Conservation (phyloP, 2,113 vertebrate genomes). For the Tragelaphus imberbis region DNA sequence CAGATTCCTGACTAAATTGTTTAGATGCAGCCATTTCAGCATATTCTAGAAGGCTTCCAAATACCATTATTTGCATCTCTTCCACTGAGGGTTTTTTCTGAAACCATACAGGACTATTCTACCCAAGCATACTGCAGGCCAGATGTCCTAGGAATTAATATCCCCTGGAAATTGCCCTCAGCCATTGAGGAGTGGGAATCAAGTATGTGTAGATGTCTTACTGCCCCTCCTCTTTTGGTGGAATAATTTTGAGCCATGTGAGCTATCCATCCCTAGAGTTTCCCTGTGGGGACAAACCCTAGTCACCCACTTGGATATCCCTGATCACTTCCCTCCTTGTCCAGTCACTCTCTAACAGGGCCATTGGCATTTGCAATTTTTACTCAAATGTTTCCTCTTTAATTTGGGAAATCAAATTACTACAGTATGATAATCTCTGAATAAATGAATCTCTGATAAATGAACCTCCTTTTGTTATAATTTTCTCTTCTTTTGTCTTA, state of each 20-base stretch:
- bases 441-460: background rate
- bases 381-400: background rate
- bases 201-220: background rate
- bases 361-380: background rate
- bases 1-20: background rate
- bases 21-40: background rate
- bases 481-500: background rate
- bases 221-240: background rate
- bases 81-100: background rate
- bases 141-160: background rate
- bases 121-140: background rate
- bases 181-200: background rate
- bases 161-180: background rate
- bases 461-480: background rate
- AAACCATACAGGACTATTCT: background rate
- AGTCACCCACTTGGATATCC: background rate
- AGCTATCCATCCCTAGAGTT: background rate
- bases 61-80: background rate
- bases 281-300: background rate
- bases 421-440: background rate
- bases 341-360: background rate
- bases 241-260: background rate
- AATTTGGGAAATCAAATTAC: background rate
- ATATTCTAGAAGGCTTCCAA: background rate
- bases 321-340: too few relatives aligned